Evolutionary conservation across 1,140 invertebrate species (phyloP), one percentile per base, ranked within the genome.

Genomic region (Pantala flavescens): DNA sequence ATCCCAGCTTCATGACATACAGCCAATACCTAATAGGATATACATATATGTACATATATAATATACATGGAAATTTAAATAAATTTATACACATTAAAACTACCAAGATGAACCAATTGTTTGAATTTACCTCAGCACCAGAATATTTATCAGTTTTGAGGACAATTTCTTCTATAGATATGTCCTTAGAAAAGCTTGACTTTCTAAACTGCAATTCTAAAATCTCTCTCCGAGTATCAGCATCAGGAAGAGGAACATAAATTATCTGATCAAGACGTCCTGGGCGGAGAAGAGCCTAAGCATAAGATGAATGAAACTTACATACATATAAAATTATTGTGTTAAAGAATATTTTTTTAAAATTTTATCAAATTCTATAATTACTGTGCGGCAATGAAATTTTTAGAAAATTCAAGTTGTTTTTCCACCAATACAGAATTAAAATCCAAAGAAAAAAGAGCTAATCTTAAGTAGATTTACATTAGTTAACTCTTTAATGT

Each of bases 1-100:
- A 95, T 84, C 0, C 90, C 94, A 19, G 95, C 94, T 85, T 95
- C 93, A 76, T 94, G 88, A 80, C 94, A 96, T 10, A 97, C 85
- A 2, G 92, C 91, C 77, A 91, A 88, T 3, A 90, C 81, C 86
- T 88, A 78, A 71, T 82, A 82, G 12, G 43, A 16, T 49, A 16
- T 16, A 49, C 43, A 49, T 16, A 49, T 10, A 49, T 10, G 43
- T 49, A 16, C 76, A 77, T 76, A 72, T 76, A 78, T 76, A 24
- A 74, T 76, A 74, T 43, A 42, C 55, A 73, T 19, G 1, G 63
- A 43, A 70, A n/a, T 24, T 75, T 72, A 16, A 43, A 21, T 1
- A 42, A 70, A 1, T 24, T 43, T 36, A 24, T 5, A 49, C 63
- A 28, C 9, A 73, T 7, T 5, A 11, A 24, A 74, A 70, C 23